Evolutionary conservation across 1,140 invertebrate species (phyloP), one percentile per base, ranked within the genome.

Genomic region (Eumeta japonica): DNA sequence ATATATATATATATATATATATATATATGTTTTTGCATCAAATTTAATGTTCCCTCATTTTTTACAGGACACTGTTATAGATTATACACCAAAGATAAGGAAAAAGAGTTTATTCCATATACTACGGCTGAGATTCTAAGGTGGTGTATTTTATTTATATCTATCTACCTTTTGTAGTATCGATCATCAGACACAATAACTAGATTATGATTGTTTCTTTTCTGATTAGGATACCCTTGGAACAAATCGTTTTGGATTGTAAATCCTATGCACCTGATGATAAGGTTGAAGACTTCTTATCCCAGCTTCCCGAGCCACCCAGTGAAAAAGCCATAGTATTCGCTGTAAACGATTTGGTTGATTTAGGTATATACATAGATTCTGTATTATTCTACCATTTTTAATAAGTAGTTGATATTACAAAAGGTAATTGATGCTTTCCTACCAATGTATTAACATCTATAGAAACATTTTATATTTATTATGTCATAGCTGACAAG

Each of bases 221-320:
- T 33, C 1, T 15, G 2, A 16, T 50, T 53, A 72, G 72, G 28
- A 56, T 77, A 41, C 72, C 75, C 2, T 28, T 77, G 28, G 70
- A 71, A 14, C 72, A 76, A 45, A 75, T 62, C 3, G 72, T 74
- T 24, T 39, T 77, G 39, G 62, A 75, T 41, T 70, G 70, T 46
- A 76, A 75, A 35, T 41, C 53, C 2, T 74, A 70, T 11, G 59
- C 68, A 0, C 61, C 60, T 10, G 46, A 77, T 10, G 76, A 80
- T 31, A 79, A 71, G 42, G 66, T 74, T 1, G 47, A 54, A 19
- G 47, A 60, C 19, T 83, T 85, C 57, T 45, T 85, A 2, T 59
- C 60, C 2, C 52, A 75, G 39, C 62, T 85, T 16, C 74, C 79
- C 1, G 72, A 85, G 39, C 75, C 80, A n/a, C 84, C 84, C 0